Percentiles rank a stretch among this genome's conserved stretches.
Conservation (phyloP, 2,797 vertebrate genomes). For the Peromyscus eremicus region DNA sequence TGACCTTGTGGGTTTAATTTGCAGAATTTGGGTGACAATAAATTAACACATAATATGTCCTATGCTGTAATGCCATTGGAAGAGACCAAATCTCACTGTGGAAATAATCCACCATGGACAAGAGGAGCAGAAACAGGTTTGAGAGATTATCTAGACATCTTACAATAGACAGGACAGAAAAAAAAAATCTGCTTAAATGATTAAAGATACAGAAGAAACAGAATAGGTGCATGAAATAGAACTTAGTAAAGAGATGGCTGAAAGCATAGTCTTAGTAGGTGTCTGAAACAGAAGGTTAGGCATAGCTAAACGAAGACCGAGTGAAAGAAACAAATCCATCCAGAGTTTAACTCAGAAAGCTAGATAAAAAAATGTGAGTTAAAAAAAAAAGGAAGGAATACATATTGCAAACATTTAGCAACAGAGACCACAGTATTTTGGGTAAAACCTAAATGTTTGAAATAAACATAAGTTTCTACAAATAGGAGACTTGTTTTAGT, state of each 20-base stretch:
- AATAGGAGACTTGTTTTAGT: not conserved
- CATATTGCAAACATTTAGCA: not conserved
- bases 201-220: not conserved
- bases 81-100: not conserved
- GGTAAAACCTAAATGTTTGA: slow-evolving; percentile 34
- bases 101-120: not conserved
- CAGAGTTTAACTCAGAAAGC: not conserved
- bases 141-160: not conserved
- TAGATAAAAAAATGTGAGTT: not conserved
- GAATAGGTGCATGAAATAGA: slow-evolving; percentile 31
- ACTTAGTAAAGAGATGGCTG: slow-evolving; percentile 5
- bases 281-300: not conserved
- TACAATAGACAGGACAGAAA: not conserved
- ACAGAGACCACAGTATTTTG: not conserved
- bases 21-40: not conserved
- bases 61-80: not conserved
- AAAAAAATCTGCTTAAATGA: not conserved
- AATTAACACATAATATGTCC: slow-evolving; percentile 1
- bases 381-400: not conserved
- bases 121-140: not conserved
- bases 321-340: not conserved
- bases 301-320: not conserved
- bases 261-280: slow-evolving; percentile 35
- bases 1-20: not conserved
- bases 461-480: slow-evolving; percentile 1